Base-by-base conservation (phyloP, 2,797 vertebrate species). In the Anableps anableps region DNA sequence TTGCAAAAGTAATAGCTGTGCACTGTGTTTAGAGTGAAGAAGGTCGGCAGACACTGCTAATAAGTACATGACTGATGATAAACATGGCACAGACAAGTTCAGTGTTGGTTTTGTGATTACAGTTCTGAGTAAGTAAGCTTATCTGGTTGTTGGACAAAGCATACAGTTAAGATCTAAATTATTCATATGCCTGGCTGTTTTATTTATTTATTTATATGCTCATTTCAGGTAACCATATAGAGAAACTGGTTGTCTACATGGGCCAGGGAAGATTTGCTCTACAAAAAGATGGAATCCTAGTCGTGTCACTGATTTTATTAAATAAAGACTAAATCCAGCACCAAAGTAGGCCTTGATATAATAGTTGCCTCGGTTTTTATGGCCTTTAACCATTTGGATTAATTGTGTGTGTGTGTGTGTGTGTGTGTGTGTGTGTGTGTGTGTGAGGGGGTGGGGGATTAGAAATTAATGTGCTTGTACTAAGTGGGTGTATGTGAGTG, bases 1-100 rank as follows among this genome's bases (percentile, higher is more conserved):
- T 53, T 71, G 72, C 5, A 68, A 72, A 73, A 84, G 62, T 13
- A 72, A 74, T 26, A 45, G 17, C 41, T 72, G 4, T 43, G 9
- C 29, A 1, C 48, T 75, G 71, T 62, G 75, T 71, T 79, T 74
- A 14, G 19, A 47, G 64, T 10, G 5, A 19, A 21, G 23, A 29
- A 26, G n/a, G 16, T 55, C 55, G 55, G n/a, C 53, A 66, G 76
- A 64, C 13, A 11, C 14, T 60, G 45, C 34, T 77, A 47, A 66
- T 38, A 29, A 62, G 29, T 19, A 75, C 21, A 26, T 58, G 55
- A 36, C 29, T 34, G n/a, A 31, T 62, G 16, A 66, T 23, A 31
- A 72, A 11, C 29, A 43, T 19, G 14, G 43, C 36, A 3, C 73
- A 55, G 51, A 74, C 50, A 74, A 45, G n/a, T 50, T 17, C 31